Base-by-base conservation (phyloP, 2,797 vertebrate genomes). In the Urocyon cinereoargenteus region DNA sequence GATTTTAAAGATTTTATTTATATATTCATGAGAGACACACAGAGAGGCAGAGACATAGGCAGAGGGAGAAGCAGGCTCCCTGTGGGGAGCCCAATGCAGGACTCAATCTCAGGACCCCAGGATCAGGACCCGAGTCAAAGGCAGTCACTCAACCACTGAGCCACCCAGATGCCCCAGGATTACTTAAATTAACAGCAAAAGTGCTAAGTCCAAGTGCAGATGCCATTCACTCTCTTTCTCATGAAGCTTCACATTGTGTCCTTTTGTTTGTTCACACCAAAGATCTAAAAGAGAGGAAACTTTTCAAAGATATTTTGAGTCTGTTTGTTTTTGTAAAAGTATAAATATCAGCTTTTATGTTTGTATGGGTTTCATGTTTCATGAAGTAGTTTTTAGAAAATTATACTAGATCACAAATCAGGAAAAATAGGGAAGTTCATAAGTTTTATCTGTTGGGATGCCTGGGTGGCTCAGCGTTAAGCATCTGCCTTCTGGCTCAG, bases 311-410 rank as follows among this genome's bases (percentile, higher is more conserved):
- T 62, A 53, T 57, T 70, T 26, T 49, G 21, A 40, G 21, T 22
- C 26, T 91, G 34, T 75, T 75, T 64, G 82, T 68, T 10, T 90
- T 91, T 91, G 40, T 68, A 86, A 94, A 95, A 92, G 45, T 45
- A 36, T n/a, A 96, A 90, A 66, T 70, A 4, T 16, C 5, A 88
- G 70, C 3, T 1, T 79, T 15, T 87, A 3, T 34, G n/a, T 77
- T 21, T 62, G 2, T 62, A 19, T 66, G 19, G 79, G 57, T 45
- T 62, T 90, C 45, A 36, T 10, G 73, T 73, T 91, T 94, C 45
- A 88, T 49, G 28, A 90, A 73, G 40, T 51, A 79, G 26, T 55
- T 95, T 95, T 72, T 84, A 45, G 55, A 92, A 90, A 66, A 51
- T 62, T 82, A 64, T 4, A 86, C 16, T 8, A 93, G 93, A 9